Conservation (phyloP, 2,888 invertebrate genomes). For the Beris chalybata region DNA sequence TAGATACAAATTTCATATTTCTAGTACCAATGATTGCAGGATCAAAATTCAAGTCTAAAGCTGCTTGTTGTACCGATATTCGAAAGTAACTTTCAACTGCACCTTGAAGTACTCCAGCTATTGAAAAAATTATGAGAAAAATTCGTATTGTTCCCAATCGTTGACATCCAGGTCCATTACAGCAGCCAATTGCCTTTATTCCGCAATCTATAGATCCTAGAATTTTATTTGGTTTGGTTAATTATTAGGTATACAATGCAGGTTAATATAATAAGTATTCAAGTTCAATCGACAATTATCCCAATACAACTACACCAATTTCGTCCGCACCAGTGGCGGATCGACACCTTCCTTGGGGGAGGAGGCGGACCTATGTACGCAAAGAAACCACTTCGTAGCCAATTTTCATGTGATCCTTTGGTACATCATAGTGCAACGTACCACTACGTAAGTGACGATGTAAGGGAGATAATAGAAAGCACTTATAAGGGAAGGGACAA, state of each 20-base stretch:
- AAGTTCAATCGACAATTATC: no score
- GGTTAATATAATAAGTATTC: no score
- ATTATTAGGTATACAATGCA: neutral
- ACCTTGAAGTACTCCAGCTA: conserved; percentile 56
- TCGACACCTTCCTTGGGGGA: no score
- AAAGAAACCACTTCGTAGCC: no score
- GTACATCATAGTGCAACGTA: no score
- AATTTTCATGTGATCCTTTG: no score
- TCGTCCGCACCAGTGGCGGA: no score
- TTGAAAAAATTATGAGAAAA: conserved; percentile 55
- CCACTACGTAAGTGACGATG: no score
- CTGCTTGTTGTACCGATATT: conserved; percentile 59
- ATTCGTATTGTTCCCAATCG: conserved; percentile 57
- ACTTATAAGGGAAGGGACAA: no score
- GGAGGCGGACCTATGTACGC: no score
- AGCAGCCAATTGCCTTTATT: conserved; percentile 57
- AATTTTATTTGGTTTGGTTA: conserved; percentile 7
- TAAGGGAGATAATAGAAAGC: no score
- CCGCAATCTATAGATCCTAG: conserved; percentile 59
- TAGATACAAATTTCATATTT: neutral
- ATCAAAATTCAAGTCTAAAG: conserved; percentile 56
- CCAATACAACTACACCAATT: no score
- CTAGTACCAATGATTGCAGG: conserved; percentile 56
- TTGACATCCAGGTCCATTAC: conserved; percentile 54
- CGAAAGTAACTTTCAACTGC: conserved; percentile 58